Evolutionary conservation across 2,113 vertebrate genomes (phyloP).

Genomic region (Mugil cephalus): DNA sequence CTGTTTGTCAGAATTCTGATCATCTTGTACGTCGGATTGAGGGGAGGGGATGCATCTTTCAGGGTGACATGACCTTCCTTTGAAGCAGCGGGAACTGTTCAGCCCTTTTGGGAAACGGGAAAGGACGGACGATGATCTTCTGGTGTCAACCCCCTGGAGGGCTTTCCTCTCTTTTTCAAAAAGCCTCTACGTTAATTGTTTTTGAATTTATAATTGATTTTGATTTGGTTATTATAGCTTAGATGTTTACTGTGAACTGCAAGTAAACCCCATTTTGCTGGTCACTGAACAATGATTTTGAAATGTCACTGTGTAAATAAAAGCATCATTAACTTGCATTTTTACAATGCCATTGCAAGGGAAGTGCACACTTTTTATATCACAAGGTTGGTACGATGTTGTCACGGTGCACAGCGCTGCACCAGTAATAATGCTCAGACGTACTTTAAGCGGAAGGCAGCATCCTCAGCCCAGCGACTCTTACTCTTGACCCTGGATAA

Average conservation of each 20-base stretch:
- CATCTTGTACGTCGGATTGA: too few species aligned
- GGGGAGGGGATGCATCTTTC: too few species aligned
- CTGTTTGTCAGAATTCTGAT: too few species aligned
- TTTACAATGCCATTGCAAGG: neutral
- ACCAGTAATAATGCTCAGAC: slow-evolving; percentile 17
- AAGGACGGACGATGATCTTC: too few species aligned
- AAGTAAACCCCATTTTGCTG: too few species aligned
- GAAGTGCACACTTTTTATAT: neutral
- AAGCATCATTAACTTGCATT: neutral
- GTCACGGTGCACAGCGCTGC: slow-evolving; percentile 11
- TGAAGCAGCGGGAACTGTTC: too few species aligned
- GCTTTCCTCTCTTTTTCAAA: too few species aligned
- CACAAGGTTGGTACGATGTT: neutral
- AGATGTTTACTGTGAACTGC: neutral
- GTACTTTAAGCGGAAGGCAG: slow-evolving; percentile 31
- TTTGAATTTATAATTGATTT: neutral
- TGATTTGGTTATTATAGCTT: neutral
- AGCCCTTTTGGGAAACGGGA: too few species aligned
- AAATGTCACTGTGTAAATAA: neutral
- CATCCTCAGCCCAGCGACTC: slow-evolving; percentile 14
- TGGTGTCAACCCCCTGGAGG: too few species aligned
- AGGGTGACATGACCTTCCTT: too few species aligned
- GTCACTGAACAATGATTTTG: too few species aligned
- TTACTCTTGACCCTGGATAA: slow-evolving; percentile 42
- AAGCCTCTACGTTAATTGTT: neutral